Evolutionary conservation across 2,797 vertebrate species (phyloP).

Genomic region (Pipistrellus pygmaeus): DNA sequence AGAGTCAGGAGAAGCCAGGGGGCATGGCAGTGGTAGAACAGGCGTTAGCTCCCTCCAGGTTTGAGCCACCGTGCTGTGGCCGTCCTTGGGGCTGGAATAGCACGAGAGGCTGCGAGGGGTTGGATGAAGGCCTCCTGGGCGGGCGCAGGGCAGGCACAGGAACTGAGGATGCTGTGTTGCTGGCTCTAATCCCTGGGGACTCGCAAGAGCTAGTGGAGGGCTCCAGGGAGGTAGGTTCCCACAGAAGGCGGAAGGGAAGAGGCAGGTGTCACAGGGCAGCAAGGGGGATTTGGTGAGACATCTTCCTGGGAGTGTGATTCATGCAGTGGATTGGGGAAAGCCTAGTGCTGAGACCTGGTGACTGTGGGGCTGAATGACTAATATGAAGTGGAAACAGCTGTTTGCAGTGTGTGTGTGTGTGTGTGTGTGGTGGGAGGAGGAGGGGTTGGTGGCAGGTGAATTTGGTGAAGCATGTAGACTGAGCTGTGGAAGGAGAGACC

Average conservation of each 20-base stretch:
- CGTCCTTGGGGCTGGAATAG: background rate
- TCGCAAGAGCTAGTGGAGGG: background rate
- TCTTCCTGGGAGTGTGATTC: background rate
- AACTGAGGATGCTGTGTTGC: background rate
- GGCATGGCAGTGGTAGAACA: background rate
- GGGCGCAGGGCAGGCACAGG: background rate
- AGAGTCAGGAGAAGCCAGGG: background rate
- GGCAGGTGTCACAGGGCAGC: background rate
- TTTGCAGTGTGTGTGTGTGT: no score
- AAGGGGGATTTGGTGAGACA: background rate
- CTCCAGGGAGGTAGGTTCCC: background rate
- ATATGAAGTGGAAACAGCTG: background rate
- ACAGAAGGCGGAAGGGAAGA: background rate
- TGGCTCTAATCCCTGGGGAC: background rate
- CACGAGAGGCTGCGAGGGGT: background rate
- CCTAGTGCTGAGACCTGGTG: background rate
- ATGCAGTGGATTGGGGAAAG: background rate
- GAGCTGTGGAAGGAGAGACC: background rate
- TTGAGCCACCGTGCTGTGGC: background rate
- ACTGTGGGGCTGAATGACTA: background rate
- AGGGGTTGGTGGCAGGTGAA: background rate
- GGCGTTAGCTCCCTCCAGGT: background rate
- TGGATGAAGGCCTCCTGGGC: constrained; percentile 40
- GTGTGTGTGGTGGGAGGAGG: no score
- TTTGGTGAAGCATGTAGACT: background rate